Evolutionary conservation across 2,113 vertebrate species (phyloP).

Genomic region (Apaloderma vittatum): DNA sequence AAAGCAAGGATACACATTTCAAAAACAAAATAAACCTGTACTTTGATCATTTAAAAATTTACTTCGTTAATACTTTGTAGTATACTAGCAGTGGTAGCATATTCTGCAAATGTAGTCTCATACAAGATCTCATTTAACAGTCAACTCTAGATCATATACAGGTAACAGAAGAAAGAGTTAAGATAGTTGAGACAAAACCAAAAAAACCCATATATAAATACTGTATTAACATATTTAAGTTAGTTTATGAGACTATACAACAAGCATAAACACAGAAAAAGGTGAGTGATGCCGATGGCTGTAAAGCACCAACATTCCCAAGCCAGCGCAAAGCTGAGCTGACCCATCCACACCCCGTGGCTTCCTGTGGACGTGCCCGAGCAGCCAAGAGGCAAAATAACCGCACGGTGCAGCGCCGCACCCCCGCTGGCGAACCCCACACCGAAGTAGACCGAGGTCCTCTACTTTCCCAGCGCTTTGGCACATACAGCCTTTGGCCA

Average conservation of each 20-base stretch:
- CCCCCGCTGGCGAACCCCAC: not conserved
- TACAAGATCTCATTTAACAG: slow-evolving; percentile 59
- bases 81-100: slow-evolving; percentile 45
- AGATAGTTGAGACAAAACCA: slow-evolving; percentile 29
- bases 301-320: not conserved
- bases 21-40: not conserved
- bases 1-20: slow-evolving; percentile 37
- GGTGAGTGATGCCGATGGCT: not conserved
- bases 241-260: slow-evolving; percentile 66
- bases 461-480: not conserved
- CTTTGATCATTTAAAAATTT: slow-evolving; percentile 60
- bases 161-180: slow-evolving; percentile 60
- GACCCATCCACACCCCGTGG: not conserved
- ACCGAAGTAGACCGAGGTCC: not conserved
- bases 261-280: slow-evolving; percentile 28
- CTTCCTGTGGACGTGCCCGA: not conserved
- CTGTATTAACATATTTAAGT: slow-evolving; percentile 66
- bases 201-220: slow-evolving; percentile 54
- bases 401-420: not conserved
- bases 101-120: slow-evolving; percentile 28
- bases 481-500: not conserved
- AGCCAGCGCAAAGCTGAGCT: not conserved
- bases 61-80: slow-evolving; percentile 54
- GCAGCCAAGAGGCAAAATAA: not conserved
- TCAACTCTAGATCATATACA: slow-evolving; percentile 71